A percentile compares a stretch with the other conserved stretches of the same genome.
These are phyloP conservation scores for Marisa cornuarietis DNA, from an alignment of 1,140 invertebrate species.

Conservation along the genomic window DNA sequence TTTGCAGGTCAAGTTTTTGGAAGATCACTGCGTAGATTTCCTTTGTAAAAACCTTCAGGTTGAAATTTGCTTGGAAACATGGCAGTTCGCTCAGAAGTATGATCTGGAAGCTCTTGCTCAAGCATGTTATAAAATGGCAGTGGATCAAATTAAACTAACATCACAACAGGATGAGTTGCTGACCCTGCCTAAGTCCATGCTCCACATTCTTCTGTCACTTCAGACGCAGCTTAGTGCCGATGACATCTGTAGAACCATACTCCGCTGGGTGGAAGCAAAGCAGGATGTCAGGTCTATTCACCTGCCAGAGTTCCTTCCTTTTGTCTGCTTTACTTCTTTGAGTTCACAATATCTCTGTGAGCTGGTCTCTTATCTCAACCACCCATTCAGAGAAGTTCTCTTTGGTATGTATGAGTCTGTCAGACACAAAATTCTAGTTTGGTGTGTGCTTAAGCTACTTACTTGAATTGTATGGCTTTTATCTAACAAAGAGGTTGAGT, in stretches of 20 bases:
- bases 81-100: slow-evolving; percentile 13
- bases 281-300: neutral
- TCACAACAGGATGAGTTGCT: neutral
- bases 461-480: too few relatives aligned
- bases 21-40: slow-evolving; percentile 2
- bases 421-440: too few relatives aligned
- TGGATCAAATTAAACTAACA: neutral
- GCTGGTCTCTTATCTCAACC: slow-evolving; percentile 4
- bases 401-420: neutral
- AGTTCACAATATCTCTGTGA: neutral
- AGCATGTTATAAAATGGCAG: neutral
- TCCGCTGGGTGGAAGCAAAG: slow-evolving; percentile 14
- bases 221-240: slow-evolving; percentile 3
- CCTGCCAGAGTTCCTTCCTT: slow-evolving; percentile 2
- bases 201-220: neutral
- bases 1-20: slow-evolving; percentile 16
- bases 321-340: slow-evolving; percentile 4
- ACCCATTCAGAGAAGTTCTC: neutral
- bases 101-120: neutral
- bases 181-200: slow-evolving; percentile 7
- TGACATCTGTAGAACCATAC: slow-evolving; percentile 1
- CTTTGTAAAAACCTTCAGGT: neutral
- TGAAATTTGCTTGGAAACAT: neutral
- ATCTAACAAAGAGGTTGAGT: too few relatives aligned
- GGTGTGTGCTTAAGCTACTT: too few relatives aligned